Base-by-base conservation (phyloP, 2,113 vertebrate genomes). In the Callaeas wilsoni region DNA sequence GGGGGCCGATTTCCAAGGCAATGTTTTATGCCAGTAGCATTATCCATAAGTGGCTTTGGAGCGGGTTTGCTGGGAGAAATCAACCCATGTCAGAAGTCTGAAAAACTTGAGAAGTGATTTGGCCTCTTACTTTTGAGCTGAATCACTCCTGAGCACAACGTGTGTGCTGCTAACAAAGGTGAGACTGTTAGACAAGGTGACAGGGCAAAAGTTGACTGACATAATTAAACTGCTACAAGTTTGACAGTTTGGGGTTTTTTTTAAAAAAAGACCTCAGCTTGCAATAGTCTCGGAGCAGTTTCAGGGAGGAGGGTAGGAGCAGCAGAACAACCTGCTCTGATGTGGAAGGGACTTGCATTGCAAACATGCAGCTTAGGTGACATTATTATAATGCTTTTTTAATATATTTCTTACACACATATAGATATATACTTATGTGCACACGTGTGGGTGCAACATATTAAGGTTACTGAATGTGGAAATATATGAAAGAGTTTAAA, bases 361-460 rank as follows among this genome's bases (percentile, higher is more conserved):
- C 16, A 76, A 49, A 41, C 0, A 0, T 62, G 33, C 29, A 55
- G 20, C 13, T n/a, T 47, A 52, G 41, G n/a, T 56, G 55, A 9
- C 1, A 20, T 27, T 78, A 0, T 27, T 46, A 4, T 8, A 52
- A 30, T 30, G 4, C 1, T 30, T 9, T 17, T 87, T 84, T 20
- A 15, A 15, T 30, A 20, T 60, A 16, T 16, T 23, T 12, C 5
- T 69, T 56, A 3, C 5, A 22, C 1, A 3, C 12, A 16, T 15
- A 8, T 16, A 13, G 27, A 44, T 7, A 46, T 0, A 12, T 47
- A 3, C 22, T 84, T 82, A 4, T 60, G 17, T 60, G 27, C 12
- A 4, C 1, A 1, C 1, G 0, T 41, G 17, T 56, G 30, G 12
- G 13, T 75, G 6, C 21, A 37, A 16, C 53, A 12, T 30, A 3